Evolutionary conservation across 2,888 invertebrate species (phyloP).

Genomic region (Suillia variegata): DNA sequence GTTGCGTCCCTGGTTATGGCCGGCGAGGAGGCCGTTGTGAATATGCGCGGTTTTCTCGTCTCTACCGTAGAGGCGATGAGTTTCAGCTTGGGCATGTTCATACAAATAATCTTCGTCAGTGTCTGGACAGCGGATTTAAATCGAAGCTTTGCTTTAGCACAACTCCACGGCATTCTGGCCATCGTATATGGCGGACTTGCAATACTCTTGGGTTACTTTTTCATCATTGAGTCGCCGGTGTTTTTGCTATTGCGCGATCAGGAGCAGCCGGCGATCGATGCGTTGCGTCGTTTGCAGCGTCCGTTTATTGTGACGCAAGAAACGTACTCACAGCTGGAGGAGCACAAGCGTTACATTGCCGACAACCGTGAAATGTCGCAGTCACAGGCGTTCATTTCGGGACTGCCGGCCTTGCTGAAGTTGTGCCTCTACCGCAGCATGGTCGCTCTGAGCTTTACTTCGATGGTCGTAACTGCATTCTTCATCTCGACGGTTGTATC

Average conservation of each 20-base stretch:
- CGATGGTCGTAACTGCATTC: conserved; percentile 13
- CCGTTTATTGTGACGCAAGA: conserved; percentile 37
- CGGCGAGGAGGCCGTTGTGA: conserved; percentile 43
- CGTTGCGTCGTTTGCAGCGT: conserved; percentile 43
- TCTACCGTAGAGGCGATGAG: conserved; percentile 35
- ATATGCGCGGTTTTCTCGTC: conserved; percentile 38
- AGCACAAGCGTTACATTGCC: conserved; percentile 47
- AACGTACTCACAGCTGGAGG: conserved; percentile 43
- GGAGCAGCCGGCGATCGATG: conserved; percentile 44
- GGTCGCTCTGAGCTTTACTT: conserved; percentile 39
- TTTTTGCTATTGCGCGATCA: conserved; percentile 39
- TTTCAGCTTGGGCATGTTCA: conserved; percentile 37
- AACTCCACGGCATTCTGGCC: conserved; percentile 41
- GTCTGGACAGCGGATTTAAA: conserved; percentile 32
- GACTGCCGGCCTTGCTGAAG: conserved; percentile 38
- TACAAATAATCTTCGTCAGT: conserved; percentile 36
- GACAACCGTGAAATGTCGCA: conserved; percentile 36
- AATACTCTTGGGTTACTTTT: conserved; percentile 26
- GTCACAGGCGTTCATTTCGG: conserved; percentile 28
- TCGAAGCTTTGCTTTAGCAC: conserved; percentile 27
- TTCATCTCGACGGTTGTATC: neutral
- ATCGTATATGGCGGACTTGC: conserved; percentile 38
- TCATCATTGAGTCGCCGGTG: conserved; percentile 49
- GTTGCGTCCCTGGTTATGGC: conserved; percentile 44
- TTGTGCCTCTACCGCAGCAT: conserved; percentile 40